Evolutionary conservation across 2,113 vertebrate species (phyloP).

Genomic region (Cavia porcellus): DNA sequence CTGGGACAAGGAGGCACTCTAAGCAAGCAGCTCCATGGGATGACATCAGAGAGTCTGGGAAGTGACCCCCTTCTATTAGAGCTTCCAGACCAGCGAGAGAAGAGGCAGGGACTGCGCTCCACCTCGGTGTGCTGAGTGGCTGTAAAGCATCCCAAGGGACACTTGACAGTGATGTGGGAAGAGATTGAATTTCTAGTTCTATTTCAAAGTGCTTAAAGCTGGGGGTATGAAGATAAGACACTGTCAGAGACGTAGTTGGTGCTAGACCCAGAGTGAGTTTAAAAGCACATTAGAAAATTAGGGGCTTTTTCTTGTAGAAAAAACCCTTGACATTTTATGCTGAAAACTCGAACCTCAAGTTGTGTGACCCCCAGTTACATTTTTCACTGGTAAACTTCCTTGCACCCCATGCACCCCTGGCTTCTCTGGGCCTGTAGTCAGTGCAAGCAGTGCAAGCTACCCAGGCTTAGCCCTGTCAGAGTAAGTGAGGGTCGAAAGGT

Average conservation of each 20-base stretch:
- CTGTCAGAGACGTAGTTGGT: not conserved
- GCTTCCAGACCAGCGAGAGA: not conserved
- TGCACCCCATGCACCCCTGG: not conserved
- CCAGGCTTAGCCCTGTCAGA: not conserved
- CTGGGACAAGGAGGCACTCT: not conserved
- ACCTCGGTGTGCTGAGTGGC: not conserved
- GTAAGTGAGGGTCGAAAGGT: not conserved
- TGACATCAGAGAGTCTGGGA: not conserved
- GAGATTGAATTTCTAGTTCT: not conserved
- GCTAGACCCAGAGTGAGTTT: not conserved
- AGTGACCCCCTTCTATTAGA: not conserved
- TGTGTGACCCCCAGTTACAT: not conserved
- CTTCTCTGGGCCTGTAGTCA: not conserved
- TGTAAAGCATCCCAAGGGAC: not conserved
- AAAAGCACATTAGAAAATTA: too few relatives aligned
- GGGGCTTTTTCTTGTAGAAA: not conserved
- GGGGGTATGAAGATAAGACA: not conserved
- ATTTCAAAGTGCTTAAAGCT: not conserved
- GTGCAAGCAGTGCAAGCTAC: too few relatives aligned
- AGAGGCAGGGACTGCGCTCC: not conserved
- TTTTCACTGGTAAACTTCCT: not conserved
- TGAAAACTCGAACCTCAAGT: not conserved
- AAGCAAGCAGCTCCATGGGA: not conserved
- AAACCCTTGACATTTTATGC: not conserved
- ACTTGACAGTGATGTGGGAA: not conserved